phyloP scores from a whole-genome alignment of 2,888 invertebrate species.

The Gnatocerus cornutus region DNA sequence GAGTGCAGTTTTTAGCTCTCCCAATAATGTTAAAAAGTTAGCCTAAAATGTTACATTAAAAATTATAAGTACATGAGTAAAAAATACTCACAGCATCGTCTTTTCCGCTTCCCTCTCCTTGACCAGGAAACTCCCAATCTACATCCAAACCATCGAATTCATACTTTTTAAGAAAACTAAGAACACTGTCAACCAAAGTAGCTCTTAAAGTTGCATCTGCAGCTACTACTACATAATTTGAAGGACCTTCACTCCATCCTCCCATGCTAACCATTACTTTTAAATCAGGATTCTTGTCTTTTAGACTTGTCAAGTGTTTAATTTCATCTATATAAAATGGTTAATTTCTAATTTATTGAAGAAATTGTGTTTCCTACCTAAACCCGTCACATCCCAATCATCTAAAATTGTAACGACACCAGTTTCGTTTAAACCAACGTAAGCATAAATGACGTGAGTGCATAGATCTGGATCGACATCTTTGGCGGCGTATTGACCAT shows the following conservation, averaged over 20 bases:
- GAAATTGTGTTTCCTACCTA: no score
- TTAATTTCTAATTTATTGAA: no score
- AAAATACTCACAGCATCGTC: no score
- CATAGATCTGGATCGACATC: slow-evolving; percentile 81
- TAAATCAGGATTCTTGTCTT: slow-evolving; percentile 71
- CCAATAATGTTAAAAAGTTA: slow-evolving; percentile 57
- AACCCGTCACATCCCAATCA: slow-evolving; percentile 45
- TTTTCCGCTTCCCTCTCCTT: slow-evolving; percentile 36
- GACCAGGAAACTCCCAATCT: slow-evolving; percentile 46
- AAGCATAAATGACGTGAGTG: slow-evolving; percentile 84
- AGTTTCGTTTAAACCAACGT: slow-evolving; percentile 77
- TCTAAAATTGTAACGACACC: slow-evolving; percentile 77
- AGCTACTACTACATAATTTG: slow-evolving; percentile 69
- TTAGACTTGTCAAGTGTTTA: slow-evolving; percentile 64
- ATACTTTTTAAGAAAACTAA: slow-evolving; percentile 19
- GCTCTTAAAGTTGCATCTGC: slow-evolving; percentile 68
- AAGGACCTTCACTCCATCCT: slow-evolving; percentile 78
- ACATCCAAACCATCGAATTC: slow-evolving; percentile 45
- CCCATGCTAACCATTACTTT: slow-evolving; percentile 79
- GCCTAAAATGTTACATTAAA: slow-evolving; percentile 11
- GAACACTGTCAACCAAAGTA: slow-evolving; percentile 35
- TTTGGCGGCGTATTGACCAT: slow-evolving; percentile 79
- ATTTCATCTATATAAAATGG: slow-evolving; percentile 50
- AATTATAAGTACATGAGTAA: no score
- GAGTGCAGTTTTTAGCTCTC: slow-evolving; percentile 57